Conservation (phyloP, 1,140 invertebrate species). For the Laupala kohalensis region DNA sequence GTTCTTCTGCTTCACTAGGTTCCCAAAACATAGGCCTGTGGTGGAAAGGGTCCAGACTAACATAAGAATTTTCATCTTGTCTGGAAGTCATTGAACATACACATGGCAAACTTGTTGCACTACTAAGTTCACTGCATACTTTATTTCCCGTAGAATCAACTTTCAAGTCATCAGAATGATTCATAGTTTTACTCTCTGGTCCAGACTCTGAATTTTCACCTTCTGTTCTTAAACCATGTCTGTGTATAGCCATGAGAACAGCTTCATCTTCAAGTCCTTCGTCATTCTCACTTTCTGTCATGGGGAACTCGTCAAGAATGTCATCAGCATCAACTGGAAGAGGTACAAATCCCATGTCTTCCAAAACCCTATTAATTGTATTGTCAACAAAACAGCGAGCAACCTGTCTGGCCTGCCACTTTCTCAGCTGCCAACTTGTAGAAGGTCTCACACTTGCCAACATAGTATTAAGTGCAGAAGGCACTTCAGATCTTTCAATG, state of each 20-base stretch:
- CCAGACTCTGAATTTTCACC: not conserved
- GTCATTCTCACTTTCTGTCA: conserved; percentile 29
- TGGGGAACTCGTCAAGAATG: conserved; percentile 24
- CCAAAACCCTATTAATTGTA: conserved; percentile 51
- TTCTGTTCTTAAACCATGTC: conserved; percentile 34
- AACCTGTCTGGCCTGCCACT: conserved; percentile 56
- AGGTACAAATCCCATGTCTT: conserved; percentile 29
- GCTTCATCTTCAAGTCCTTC: conserved; percentile 49
- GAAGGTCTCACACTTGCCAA: not conserved
- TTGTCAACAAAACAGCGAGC: conserved; percentile 57
- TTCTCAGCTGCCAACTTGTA: conserved; percentile 20
- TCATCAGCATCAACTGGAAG: conserved; percentile 35
- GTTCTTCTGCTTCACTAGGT: not conserved
- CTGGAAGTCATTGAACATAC: not conserved
- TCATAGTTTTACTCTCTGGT: not conserved
- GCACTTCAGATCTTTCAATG: not conserved
- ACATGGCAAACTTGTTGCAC: not conserved
- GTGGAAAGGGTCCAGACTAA: conserved; percentile 1
- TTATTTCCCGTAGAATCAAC: not conserved
- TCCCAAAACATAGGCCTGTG: conserved; percentile 3
- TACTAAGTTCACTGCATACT: not conserved
- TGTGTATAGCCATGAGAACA: conserved; percentile 46
- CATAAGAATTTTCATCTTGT: not conserved
- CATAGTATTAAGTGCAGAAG: not conserved
- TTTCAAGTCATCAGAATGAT: not conserved